Evolutionary conservation across 2,888 invertebrate genomes (phyloP).

Genomic region (Clusia tigrina): DNA sequence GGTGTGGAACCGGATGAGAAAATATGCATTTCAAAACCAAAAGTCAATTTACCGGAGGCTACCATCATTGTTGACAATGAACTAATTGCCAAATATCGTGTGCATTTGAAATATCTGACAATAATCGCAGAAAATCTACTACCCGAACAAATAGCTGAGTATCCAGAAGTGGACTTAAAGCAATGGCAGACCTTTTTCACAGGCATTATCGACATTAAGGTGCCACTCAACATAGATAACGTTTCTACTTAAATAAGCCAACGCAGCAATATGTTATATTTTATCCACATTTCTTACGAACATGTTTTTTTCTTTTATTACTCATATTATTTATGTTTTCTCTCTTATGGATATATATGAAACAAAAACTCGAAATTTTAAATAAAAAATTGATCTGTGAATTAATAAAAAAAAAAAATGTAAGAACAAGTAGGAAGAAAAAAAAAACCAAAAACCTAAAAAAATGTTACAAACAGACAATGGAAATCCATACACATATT

Average conservation of each 20-base stretch:
- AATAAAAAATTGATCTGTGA: too few relatives aligned
- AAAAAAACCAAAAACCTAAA: too few relatives aligned
- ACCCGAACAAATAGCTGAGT: constrained; percentile 34
- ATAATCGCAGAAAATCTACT: constrained; percentile 41
- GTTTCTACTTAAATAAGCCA: neutral
- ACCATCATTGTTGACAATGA: constrained; percentile 44
- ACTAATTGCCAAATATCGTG: constrained; percentile 42
- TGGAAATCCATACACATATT: too few relatives aligned
- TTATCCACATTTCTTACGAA: constrained; percentile 40
- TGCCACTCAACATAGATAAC: neutral
- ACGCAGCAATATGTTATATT: constrained; percentile 1
- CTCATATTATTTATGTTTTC: constrained; percentile 22
- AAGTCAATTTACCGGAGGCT: constrained; percentile 47
- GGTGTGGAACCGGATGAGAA: constrained; percentile 35
- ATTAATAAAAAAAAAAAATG: too few relatives aligned
- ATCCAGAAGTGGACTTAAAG: constrained; percentile 39
- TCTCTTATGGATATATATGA: too few relatives aligned
- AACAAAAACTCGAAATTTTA: constrained; percentile 28
- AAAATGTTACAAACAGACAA: too few relatives aligned
- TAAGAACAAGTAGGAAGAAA: too few relatives aligned
- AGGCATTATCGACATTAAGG: neutral
- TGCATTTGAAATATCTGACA: constrained; percentile 46
- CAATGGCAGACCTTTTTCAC: constrained; percentile 38
- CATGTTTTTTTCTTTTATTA: constrained; percentile 36
- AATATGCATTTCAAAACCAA: constrained; percentile 42